Evolutionary conservation across 2,888 invertebrate species (phyloP).

Genomic region (Drosophila gaucha): DNA sequence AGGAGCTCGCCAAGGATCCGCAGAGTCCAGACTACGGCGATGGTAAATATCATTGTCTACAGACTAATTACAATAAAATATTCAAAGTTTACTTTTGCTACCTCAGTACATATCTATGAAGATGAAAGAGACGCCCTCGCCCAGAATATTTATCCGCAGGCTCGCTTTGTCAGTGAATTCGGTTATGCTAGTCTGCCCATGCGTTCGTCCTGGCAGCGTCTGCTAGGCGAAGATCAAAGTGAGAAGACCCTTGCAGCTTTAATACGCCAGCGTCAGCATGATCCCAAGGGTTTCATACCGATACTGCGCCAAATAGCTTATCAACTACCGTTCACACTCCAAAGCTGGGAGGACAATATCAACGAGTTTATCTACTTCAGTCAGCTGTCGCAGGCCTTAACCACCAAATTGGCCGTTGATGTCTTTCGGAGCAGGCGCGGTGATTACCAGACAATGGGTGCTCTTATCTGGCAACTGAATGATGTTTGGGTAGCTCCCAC

Average conservation of each 20-base stretch:
- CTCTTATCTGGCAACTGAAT: constrained; percentile 99
- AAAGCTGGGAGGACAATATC: constrained; percentile 86
- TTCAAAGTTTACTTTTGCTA: not conserved
- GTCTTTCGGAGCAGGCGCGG: constrained; percentile 88
- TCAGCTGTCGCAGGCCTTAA: constrained; percentile 95
- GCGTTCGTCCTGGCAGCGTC: constrained; percentile 88
- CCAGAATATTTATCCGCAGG: constrained; percentile 89
- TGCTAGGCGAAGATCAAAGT: constrained; percentile 84
- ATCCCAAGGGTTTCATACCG: constrained; percentile 88
- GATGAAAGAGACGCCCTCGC: constrained; percentile 92
- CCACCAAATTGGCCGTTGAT: constrained; percentile 93
- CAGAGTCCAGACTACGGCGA: constrained; percentile 93
- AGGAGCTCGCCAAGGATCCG: constrained; percentile 91
- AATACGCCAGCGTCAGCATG: constrained; percentile 93
- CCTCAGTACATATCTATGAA: constrained; percentile 93
- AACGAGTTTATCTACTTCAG: constrained; percentile 91
- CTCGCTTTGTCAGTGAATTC: constrained; percentile 97
- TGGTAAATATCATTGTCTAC: constrained; percentile 85
- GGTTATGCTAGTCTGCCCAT: constrained; percentile 96
- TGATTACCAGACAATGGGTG: constrained; percentile 92
- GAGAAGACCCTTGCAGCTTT: constrained; percentile 87
- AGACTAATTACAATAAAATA: not conserved
- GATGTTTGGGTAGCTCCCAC: constrained; percentile 99
- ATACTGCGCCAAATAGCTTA: constrained; percentile 87
- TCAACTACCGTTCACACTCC: constrained; percentile 87